Percentiles rank a stretch among this genome's conserved stretches.
These are phyloP conservation scores for Megaleporinus macrocephalus DNA, from an alignment of 2,113 vertebrate genomes.

Conservation along the genomic window DNA sequence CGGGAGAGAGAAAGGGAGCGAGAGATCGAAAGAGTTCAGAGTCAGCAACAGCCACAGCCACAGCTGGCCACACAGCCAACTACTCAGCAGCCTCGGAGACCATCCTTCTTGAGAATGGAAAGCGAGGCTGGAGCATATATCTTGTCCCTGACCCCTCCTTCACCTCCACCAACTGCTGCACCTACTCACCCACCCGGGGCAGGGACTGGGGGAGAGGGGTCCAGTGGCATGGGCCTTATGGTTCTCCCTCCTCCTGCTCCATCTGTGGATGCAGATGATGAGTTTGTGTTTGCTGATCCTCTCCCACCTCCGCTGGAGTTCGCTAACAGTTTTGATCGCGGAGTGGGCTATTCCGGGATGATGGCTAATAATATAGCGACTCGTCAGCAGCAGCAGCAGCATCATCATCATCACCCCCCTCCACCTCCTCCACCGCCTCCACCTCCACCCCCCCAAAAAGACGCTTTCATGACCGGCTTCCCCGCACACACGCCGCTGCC, in stretches of 20 bases:
- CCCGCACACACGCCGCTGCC: constrained; percentile 71
- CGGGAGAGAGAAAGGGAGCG: constrained; percentile 53
- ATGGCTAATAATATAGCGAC: constrained; percentile 63
- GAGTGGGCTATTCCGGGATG: constrained; percentile 63
- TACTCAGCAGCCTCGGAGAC: constrained; percentile 64
- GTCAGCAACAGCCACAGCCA: constrained; percentile 34
- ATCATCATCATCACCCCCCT: constrained; percentile 52
- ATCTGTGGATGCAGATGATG: constrained; percentile 89
- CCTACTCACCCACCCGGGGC: constrained; percentile 54
- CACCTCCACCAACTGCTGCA: constrained; percentile 62
- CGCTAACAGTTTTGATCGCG: constrained; percentile 90
- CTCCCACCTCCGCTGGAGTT: constrained; percentile 90
- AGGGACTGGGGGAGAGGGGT: constrained; percentile 52
- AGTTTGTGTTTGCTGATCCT: constrained; percentile 89
- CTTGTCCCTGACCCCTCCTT: constrained; percentile 77
- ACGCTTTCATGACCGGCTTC: constrained; percentile 65
- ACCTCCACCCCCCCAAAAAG: constrained; percentile 67
- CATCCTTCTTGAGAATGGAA: constrained; percentile 79
- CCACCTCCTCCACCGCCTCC: constrained; percentile 67
- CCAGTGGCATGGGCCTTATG: constrained; percentile 78
- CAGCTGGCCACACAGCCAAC: constrained; percentile 62
- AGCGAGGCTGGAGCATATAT: constrained; percentile 75
- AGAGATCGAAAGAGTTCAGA: constrained; percentile 71
- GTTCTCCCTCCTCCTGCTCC: constrained; percentile 89
- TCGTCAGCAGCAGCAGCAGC: constrained; percentile 68